Evolutionary conservation across 2,113 vertebrate species (phyloP), one percentile per base, ranked within the genome.

Genomic region (Carettochelys insculpta): DNA sequence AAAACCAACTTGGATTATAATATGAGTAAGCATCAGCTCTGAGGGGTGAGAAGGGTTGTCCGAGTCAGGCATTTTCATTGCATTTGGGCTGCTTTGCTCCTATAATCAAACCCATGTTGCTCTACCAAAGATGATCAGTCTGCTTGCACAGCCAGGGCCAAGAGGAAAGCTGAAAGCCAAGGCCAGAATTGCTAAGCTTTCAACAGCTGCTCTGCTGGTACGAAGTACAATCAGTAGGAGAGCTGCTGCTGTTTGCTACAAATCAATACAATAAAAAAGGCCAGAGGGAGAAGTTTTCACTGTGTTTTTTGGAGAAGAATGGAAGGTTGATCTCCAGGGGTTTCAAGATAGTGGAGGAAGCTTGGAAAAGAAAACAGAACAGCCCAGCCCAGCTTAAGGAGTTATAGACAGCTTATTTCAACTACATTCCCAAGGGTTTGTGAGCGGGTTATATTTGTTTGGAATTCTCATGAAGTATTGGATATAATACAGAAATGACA

Each of bases 191-290:
- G 2, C 8, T 0, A n/a, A 81, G 73, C 87, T 83, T 38, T 13
- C 86, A 68, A 61, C 45, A 48, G 81, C 43, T 20, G 45, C 14
- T 92, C 45, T 20, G 13, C 84, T 47, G 19, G 77, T 25, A 48
- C 58, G 3, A 3, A 14, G 12, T 2, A 1, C 0, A 54, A 7
- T 1, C 0, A 4, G 75, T 71, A 38, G 38, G 0, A 10, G 8
- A 50, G 51, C 79, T 52, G 76, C 48, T 0, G 0, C 80, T 50
- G 34, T 5, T 83, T 34, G 12, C 41, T 13, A 31, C 31, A 65
- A 61, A 41, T 19, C 68, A 77, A 7, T 0, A 1, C 1, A 12
- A 48, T 58, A n/a, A 61, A 82, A 17, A 2, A 3, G 27, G 38
- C 5, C 43, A 8, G 2, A 24, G 41, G 34, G 8, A 2, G 14